Evolutionary conservation across 2,113 vertebrate species (phyloP).

Genomic region (Aldabrachelys gigantea): DNA sequence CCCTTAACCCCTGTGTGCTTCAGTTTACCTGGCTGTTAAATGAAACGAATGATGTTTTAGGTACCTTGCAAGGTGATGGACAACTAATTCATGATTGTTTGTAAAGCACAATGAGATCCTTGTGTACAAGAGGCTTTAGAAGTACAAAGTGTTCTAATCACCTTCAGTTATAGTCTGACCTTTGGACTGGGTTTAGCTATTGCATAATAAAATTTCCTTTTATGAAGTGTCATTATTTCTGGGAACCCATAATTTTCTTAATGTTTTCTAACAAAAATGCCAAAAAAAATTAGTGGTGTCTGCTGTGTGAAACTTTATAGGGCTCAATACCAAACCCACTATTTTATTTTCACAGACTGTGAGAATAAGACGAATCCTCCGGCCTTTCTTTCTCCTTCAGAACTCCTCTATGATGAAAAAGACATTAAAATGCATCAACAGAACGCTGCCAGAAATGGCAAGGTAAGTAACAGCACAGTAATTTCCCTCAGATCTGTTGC

Average conservation of each 20-base stretch:
- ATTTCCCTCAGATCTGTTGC: neutral
- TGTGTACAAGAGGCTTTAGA: neutral
- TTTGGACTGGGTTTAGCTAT: neutral
- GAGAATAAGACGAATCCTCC: conserved; percentile 88
- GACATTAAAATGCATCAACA: conserved; percentile 93
- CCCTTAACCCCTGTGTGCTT: neutral
- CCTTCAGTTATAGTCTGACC: neutral
- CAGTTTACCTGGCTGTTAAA: neutral
- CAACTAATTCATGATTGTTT: neutral
- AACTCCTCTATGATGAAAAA: conserved; percentile 99
- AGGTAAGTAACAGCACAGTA: conserved; percentile 78
- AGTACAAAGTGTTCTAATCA: neutral
- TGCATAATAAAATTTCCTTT: neutral
- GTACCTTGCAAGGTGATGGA: neutral
- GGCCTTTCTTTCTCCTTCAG: conserved; percentile 96
- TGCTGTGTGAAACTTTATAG: neutral
- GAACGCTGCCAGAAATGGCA: conserved; percentile 92
- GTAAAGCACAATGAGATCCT: neutral
- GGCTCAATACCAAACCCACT: fast-evolving
- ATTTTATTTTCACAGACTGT: conserved; percentile 77
- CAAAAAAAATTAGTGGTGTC: neutral
- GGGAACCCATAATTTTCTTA: fast-evolving
- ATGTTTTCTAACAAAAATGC: neutral
- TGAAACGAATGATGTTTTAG: neutral
- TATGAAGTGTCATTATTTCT: neutral